These are phyloP conservation scores for Festucalex cinctus DNA, from an alignment of 2,113 vertebrate species.

Conservation along the genomic window DNA sequence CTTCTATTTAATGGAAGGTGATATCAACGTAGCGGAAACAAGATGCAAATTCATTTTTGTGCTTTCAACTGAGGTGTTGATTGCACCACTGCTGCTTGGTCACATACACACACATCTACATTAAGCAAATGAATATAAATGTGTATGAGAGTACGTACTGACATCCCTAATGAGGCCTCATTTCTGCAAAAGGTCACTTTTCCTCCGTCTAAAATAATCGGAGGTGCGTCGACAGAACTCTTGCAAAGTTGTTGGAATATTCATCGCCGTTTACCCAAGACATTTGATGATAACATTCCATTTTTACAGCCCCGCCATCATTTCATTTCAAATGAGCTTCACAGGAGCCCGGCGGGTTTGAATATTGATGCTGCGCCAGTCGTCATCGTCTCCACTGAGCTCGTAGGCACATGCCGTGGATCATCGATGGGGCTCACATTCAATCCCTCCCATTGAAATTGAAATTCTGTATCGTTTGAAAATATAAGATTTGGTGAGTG, in stretches of 20 bases:
- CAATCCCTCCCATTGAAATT: slow-evolving; percentile 30
- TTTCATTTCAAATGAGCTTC: slow-evolving; percentile 33
- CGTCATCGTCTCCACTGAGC: slow-evolving; percentile 22
- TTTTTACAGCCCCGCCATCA: slow-evolving; percentile 27
- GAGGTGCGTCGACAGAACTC: not conserved
- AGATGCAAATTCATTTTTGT: no score
- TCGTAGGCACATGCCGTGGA: slow-evolving; percentile 14
- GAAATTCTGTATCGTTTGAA: not conserved
- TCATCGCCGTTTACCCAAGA: slow-evolving; percentile 44
- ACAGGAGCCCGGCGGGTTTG: slow-evolving; percentile 18
- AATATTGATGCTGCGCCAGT: slow-evolving; percentile 47
- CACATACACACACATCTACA: not conserved
- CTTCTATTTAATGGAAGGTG: no score
- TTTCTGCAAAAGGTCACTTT: not conserved
- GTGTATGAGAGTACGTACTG: not conserved
- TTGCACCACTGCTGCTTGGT: no score
- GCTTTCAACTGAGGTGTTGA: no score
- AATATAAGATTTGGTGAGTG: not conserved
- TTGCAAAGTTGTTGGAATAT: slow-evolving; percentile 47
- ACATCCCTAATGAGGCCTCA: not conserved
- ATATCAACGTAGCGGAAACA: no score
- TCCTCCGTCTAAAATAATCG: not conserved
- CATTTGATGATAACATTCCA: slow-evolving; percentile 23
- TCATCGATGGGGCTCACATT: slow-evolving; percentile 26
- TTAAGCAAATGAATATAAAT: not conserved